phyloP scores from a whole-genome alignment of 2,113 vertebrate species.

The Podarcis raffonei region DNA sequence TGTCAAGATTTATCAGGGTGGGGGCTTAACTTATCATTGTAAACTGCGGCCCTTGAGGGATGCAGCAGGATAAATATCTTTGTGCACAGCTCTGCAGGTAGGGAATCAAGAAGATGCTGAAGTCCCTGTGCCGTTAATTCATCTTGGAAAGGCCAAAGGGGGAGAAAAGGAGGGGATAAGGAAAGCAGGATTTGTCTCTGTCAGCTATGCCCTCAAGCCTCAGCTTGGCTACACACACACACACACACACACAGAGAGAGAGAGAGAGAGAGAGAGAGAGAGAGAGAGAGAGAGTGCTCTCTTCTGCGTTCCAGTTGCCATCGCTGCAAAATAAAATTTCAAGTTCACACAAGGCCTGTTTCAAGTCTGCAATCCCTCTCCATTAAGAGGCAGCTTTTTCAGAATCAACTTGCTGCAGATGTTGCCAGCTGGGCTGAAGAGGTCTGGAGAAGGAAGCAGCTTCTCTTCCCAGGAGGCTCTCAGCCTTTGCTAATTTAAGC shows the following conservation, averaged over 20 bases:
- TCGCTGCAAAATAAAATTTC: neutral
- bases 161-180: neutral
- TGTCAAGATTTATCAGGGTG: neutral
- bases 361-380: neutral
- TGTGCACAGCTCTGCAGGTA: neutral
- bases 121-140: neutral
- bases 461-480: neutral
- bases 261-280: too few species aligned
- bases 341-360: neutral
- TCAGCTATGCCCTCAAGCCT: neutral
- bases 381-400: neutral
- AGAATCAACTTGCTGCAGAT: neutral
- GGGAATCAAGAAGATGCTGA: neutral
- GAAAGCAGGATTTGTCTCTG: neutral
- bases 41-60: neutral
- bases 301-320: neutral
- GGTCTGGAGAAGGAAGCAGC: slow-evolving; percentile 23
- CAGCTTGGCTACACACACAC: neutral
- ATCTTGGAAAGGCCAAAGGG: neutral
- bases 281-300: too few species aligned
- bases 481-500: slow-evolving; percentile 16
- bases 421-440: neutral
- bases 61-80: neutral
- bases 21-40: neutral
- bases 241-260: too few species aligned